A percentile compares a stretch with the other conserved stretches of the same genome.
These are phyloP conservation scores for Diadophis punctatus DNA, from an alignment of 2,113 vertebrate species.

Conservation along the genomic window DNA sequence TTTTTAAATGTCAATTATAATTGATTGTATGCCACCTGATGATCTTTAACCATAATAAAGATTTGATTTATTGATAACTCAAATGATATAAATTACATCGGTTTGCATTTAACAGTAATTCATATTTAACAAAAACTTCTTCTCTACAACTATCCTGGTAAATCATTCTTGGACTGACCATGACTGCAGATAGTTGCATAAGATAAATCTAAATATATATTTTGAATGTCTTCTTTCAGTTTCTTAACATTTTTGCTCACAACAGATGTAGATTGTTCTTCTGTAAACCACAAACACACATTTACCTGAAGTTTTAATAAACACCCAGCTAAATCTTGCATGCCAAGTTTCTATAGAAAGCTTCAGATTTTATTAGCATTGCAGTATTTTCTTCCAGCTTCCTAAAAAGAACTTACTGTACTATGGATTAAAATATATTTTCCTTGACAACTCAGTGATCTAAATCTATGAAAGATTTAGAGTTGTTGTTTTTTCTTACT, in stretches of 20 bases:
- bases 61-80: too few species aligned
- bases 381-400: constrained; percentile 44
- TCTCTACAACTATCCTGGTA: not conserved
- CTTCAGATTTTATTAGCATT: constrained; percentile 50
- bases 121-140: not conserved
- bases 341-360: constrained; percentile 36
- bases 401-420: not conserved
- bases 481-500: not conserved
- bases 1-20: too few species aligned
- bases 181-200: constrained; percentile 22
- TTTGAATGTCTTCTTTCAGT: not conserved
- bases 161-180: not conserved
- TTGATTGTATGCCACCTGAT: too few species aligned
- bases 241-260: constrained; percentile 9
- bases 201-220: not conserved
- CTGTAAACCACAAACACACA: not conserved
- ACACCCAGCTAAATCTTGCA: constrained; percentile 36
- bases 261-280: constrained; percentile 1
- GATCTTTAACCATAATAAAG: too few species aligned
- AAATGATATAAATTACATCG: not conserved
- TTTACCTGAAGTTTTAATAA: constrained; percentile 36
- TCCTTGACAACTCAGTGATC: not conserved
- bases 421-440: not conserved
- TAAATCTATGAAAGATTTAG: not conserved
- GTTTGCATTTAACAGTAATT: not conserved